Percentiles rank a stretch among this genome's conserved stretches.
These are phyloP conservation scores for Halcyon badia DNA, from an alignment of 2,797 vertebrate species.

Conservation along the genomic window DNA sequence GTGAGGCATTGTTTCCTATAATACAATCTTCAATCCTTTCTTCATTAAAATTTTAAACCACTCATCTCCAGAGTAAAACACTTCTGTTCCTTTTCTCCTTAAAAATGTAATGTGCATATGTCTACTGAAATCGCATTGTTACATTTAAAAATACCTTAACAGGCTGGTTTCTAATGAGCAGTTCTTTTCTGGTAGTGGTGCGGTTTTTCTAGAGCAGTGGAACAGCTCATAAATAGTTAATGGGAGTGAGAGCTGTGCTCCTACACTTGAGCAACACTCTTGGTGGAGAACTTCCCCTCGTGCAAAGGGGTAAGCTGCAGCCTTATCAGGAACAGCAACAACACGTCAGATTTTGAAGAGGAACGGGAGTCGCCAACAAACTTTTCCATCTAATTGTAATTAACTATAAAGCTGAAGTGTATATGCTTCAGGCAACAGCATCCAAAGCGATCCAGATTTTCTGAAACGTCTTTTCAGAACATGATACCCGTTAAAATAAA, in stretches of 20 bases:
- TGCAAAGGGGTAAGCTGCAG: background rate
- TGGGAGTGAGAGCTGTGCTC: background rate
- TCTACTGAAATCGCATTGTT: background rate
- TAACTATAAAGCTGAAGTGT: background rate
- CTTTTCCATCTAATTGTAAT: background rate
- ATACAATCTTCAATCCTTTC: background rate
- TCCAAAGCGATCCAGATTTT: background rate
- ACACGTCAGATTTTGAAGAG: background rate
- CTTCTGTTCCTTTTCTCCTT: conserved; percentile 24
- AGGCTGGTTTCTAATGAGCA: conserved; percentile 23
- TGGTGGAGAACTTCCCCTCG: background rate
- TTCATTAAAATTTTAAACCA: conserved; percentile 65
- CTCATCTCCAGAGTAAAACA: background rate
- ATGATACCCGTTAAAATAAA: background rate
- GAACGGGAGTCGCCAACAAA: background rate
- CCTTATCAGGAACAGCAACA: background rate
- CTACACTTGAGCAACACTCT: background rate
- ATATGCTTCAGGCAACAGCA: background rate
- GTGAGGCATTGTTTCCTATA: background rate
- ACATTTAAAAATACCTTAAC: conserved; percentile 30
- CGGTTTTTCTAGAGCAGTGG: conserved; percentile 49
- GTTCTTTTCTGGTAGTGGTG: background rate
- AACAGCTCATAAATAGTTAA: conserved; percentile 64
- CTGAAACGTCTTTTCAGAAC: background rate
- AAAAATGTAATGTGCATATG: conserved; percentile 27